Evolutionary conservation across 2,888 invertebrate genomes (phyloP), one percentile per base, ranked within the genome.

Genomic region (Calameuta pallipes): DNA sequence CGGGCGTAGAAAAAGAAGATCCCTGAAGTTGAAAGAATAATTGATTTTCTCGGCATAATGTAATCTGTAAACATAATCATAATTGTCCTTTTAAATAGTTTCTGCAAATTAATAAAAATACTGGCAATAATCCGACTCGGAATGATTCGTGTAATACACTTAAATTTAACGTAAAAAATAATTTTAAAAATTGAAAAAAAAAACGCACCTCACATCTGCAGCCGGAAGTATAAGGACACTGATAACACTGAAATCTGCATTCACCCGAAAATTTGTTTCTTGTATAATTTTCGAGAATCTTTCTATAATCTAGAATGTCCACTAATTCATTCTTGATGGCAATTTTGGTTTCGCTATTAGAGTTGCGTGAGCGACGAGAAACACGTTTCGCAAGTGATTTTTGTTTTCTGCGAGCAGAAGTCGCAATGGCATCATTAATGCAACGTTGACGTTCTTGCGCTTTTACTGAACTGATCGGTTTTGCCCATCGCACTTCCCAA

Each of bases 401-500:
- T 31, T 78, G 82, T 15, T 77, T 78, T 33, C 13, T 80, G 33
- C 31, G 13, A 13, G 13, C 31, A 34, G 75, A 76, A 6, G 70
- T 82, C 4, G 84, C 80, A 15, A 86, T 78, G 6, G 90, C 90
- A 73, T 88, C 89, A 73, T 87, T 86, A 69, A 89, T 90, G 34
- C 87, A 86, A 73, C 85, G 85, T 77, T 89, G 89, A 74, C 90
- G 85, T 74, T 91, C 91, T 11, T 86, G 75, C 35, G 83, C 77
- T 81, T 90, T 90, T 9, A 87, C 83, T 1, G 89, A 85, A 85
- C 86, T 92, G 71, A 94, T 93, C 11, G 94, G 94, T 83, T 94
- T 94, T 1, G 94, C 93, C 94, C 94, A 94, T 81, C 92, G 88
- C 76, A 94, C 92, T 83, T 94, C 94, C 83, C 91, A 91, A 12